phyloP scores from a whole-genome alignment of 2,888 invertebrate species.

The Pseudanteris insignis region DNA sequence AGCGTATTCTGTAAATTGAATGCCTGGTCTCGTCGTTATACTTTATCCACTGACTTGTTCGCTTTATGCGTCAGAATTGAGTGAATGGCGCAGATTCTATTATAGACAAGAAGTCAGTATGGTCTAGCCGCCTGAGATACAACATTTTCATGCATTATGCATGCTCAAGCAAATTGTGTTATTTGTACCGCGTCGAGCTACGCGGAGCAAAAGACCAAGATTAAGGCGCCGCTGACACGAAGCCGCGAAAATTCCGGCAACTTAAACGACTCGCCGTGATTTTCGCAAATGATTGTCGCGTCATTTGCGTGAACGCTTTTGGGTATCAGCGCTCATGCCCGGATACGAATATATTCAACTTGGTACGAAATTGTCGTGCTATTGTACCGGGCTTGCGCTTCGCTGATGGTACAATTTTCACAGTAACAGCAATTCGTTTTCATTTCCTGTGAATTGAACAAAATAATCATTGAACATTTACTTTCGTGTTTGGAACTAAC shows the following conservation, averaged over 20 bases:
- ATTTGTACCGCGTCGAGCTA: constrained; percentile 51
- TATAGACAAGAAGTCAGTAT: constrained; percentile 61
- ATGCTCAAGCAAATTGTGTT: constrained; percentile 61
- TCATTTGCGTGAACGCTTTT: constrained; percentile 21
- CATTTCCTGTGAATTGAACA: no score
- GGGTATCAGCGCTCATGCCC: no score
- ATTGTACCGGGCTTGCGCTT: no score
- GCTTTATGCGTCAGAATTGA: constrained; percentile 58
- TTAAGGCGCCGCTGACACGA: constrained; percentile 34
- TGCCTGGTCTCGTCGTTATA: constrained; percentile 61
- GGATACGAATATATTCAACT: no score
- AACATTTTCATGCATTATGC: constrained; percentile 61
- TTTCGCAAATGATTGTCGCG: constrained; percentile 31
- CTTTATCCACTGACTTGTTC: constrained; percentile 56
- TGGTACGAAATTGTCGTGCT: no score
- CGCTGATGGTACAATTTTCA: no score
- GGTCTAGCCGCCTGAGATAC: constrained; percentile 55
- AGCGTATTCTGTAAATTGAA: constrained; percentile 63
- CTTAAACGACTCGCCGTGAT: constrained; percentile 13
- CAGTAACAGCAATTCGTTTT: no score
- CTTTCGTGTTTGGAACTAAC: no score
- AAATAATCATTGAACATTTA: no score
- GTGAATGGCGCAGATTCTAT: constrained; percentile 62
- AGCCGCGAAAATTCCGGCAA: constrained; percentile 24
- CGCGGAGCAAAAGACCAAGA: constrained; percentile 41